These are phyloP conservation scores for Philopedon plagiatum DNA, from an alignment of 2,888 invertebrate species.

Conservation along the genomic window DNA sequence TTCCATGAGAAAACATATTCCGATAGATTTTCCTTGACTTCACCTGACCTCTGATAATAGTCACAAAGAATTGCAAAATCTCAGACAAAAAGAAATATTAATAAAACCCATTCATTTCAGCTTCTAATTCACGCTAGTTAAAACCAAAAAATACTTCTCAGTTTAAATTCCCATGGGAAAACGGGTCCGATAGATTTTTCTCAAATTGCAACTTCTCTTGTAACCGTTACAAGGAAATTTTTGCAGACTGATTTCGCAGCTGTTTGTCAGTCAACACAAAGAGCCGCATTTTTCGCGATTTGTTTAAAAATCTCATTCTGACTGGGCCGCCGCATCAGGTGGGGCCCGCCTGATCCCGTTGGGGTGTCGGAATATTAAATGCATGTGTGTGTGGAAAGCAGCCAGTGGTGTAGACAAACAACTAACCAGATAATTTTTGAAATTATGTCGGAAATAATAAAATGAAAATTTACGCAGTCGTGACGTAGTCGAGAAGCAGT, in stretches of 20 bases:
- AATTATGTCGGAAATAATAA: no score
- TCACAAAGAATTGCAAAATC: no score
- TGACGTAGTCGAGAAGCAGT: no score
- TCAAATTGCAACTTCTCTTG: neutral
- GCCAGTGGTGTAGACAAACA: slow-evolving; percentile 22
- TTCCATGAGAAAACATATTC: no score
- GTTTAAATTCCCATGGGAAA: neutral
- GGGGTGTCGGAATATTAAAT: slow-evolving; percentile 38
- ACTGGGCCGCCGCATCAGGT: slow-evolving; percentile 35
- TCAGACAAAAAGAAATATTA: no score
- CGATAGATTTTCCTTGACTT: no score
- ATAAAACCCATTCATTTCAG: no score
- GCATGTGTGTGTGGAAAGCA: slow-evolving; percentile 15
- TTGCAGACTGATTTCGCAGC: slow-evolving; percentile 30
- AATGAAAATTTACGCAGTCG: no score
- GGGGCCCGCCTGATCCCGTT: slow-evolving; percentile 34
- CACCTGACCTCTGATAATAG: no score
- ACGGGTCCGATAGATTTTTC: neutral
- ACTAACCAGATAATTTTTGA: no score
- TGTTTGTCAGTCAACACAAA: slow-evolving; percentile 11
- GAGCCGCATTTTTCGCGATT: slow-evolving; percentile 34
- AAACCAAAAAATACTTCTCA: neutral
- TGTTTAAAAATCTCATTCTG: slow-evolving; percentile 36
- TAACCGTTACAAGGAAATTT: slow-evolving; percentile 24
- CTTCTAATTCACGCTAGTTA: neutral